These are phyloP conservation scores for Plebejus argus DNA, from an alignment of 2,888 invertebrate species.

Conservation along the genomic window DNA sequence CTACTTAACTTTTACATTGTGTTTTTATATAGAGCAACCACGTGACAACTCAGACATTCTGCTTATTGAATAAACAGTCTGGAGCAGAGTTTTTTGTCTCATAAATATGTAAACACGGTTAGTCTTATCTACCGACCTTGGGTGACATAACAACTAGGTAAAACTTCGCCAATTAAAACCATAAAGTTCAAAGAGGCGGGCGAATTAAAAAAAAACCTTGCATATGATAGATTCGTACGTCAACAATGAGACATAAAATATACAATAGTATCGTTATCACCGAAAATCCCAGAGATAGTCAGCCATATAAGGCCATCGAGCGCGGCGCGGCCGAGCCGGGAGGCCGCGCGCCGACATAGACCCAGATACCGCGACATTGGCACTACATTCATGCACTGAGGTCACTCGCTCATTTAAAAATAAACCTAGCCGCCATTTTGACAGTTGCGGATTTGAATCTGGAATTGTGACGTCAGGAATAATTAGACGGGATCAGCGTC, in stretches of 20 bases:
- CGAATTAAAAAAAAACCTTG: neutral
- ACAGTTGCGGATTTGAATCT: conserved; percentile 50
- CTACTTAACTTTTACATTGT: neutral
- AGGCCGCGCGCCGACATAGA: conserved; percentile 77
- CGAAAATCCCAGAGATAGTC: conserved; percentile 45
- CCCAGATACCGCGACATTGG: conserved; percentile 78
- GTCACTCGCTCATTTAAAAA: conserved; percentile 75
- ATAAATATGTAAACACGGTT: conserved; percentile 7
- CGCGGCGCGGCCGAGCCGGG: conserved; percentile 47
- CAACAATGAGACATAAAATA: conserved; percentile 21
- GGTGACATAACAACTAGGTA: conserved; percentile 1
- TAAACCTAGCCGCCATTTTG: conserved; percentile 62
- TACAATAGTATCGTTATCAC: conserved; percentile 38
- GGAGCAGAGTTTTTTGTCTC: neutral
- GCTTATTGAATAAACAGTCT: neutral
- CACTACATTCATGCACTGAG: conserved; percentile 78
- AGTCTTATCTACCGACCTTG: conserved; percentile 7
- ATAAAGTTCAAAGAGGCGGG: neutral
- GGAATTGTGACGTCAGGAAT: conserved; percentile 31
- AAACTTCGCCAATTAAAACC: neutral
- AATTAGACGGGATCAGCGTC: neutral
- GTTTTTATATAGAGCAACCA: neutral
- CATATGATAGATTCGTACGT: neutral
- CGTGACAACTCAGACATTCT: conserved; percentile 3
- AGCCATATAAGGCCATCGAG: conserved; percentile 51